Evolutionary conservation across 30 jellyfish, hydroid and myxozoan genomes (phyloP), one percentile per base, ranked within the genome.

Genomic region (Turritopsis dohrnii): DNA sequence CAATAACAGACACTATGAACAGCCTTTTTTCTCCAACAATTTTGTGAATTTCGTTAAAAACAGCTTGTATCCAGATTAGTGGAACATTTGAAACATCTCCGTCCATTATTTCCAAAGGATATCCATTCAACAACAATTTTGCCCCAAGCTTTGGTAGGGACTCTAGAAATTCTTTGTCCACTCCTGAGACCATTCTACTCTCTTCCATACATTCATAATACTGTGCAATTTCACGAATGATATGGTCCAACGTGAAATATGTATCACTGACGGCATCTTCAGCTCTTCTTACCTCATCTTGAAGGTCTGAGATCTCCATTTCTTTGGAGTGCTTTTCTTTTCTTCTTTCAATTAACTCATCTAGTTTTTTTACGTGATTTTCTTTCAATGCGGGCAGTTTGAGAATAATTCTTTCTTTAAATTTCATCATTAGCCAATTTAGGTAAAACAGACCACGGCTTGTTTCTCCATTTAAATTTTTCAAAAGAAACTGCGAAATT

Each of bases 221-320:
- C 52, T 52, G 87, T 23, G 76, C 87, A n/a, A 80, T 53, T 65
- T 80, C 87, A 80, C 87, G 87, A 21, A 80, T 25, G 65, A 80
- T 5, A 53, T 80, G 54, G 18, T 80, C 87, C 13, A 80, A 19
- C 54, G 82, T 80, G 7, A 80, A 19, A 65, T 75, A 80, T 27
- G 66, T 53, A 29, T 65, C 53, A 29, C 1, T 13, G 13, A 41
- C 13, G 9, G 60, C 60, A 13, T 41, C 13, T 41, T 41, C 13
- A 13, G 60, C 60, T 3, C 13, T 3, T 3, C 9, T 41, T 41
- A 41, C 60, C 13, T 41, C 60, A 41, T 41, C 60, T 41, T 41
- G 60, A 41, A 41, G 60, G 9, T 41, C 60, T 41, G 5, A 3
- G 5, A 41, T 13, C 52, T 22, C n/a, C 18, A 1, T 77, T 30